Conservation (phyloP, 1,140 invertebrate genomes). For the Samia ricini region DNA sequence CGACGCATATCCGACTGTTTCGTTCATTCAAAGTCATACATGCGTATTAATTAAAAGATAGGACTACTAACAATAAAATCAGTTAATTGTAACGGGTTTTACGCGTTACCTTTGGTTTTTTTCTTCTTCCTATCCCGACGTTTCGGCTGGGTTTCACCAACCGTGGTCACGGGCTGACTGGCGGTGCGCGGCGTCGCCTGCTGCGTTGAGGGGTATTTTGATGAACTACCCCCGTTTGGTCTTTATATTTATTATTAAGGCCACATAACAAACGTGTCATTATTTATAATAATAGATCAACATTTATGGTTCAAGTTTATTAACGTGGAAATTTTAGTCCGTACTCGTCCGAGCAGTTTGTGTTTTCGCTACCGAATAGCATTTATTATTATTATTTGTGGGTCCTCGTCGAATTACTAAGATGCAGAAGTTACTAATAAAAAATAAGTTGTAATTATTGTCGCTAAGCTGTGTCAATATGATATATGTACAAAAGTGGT, state of each 20-base stretch:
- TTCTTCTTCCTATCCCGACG: too few relatives aligned
- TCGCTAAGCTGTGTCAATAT: constrained; percentile 8
- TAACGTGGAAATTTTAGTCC: constrained; percentile 30
- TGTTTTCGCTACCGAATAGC: constrained; percentile 34
- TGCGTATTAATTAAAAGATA: not conserved
- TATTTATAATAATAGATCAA: constrained; percentile 33
- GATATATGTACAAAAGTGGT: too few relatives aligned
- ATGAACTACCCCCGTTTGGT: too few relatives aligned
- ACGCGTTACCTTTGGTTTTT: too few relatives aligned
- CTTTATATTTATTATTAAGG: not conserved
- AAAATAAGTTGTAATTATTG: constrained; percentile 31
- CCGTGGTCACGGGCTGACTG: too few relatives aligned
- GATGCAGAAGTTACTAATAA: constrained; percentile 28
- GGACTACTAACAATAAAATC: not conserved
- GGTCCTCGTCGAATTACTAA: constrained; percentile 25
- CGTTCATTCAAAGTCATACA: not conserved
- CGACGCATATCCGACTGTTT: not conserved
- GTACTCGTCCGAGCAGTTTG: constrained; percentile 44
- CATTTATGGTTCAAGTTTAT: constrained; percentile 31
- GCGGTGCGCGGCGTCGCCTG: too few relatives aligned
- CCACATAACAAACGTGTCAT: constrained; percentile 15
- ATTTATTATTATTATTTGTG: constrained; percentile 36
- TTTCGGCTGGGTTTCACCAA: too few relatives aligned
- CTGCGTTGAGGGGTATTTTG: too few relatives aligned
- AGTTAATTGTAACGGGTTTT: too few relatives aligned